Base-by-base conservation (phyloP, 2,888 invertebrate species). In the Dioctria linearis region DNA sequence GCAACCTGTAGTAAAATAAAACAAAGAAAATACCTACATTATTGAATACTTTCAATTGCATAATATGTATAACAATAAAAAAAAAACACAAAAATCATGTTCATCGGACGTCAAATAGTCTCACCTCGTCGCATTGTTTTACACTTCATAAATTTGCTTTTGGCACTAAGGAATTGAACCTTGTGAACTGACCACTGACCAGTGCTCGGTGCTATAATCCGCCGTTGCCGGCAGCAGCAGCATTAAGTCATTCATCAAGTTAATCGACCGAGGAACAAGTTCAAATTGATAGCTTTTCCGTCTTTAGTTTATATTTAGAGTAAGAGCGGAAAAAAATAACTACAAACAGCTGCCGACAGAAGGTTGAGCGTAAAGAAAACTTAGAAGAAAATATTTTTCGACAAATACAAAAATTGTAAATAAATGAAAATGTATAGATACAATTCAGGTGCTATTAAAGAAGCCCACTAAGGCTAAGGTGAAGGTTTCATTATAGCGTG, bases 161-260 rank as follows among this genome's bases (percentile, higher is more conserved):
- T 46, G 49, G 5, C 49, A 46, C 49, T 9, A 9, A 46, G 49
- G 49, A 46, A 46, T 46, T 9, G 49, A 46, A 46, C 6, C 9
- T 5, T 9, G 49, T 46, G 49, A 6, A 46, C 9, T 46, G 2
- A 46, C 5, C 25, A 25, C 25, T 25, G 25, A 6, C 49, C 9
- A 46, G 49, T 46, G 6, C 2, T 46, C 25, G 65, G 65, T 42
- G 13, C 46, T 6, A 39, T 54, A 6, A 6, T 42, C 71, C 25
- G 11, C 54, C 54, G 13, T 39, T n/a, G n/a, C 11, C 6, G 63
- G 5, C 46, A 37, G 46, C 46, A 37, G 65, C 13, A 43, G 67
- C 51, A 71, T 71, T 71, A 39, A 71, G n/a, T 6, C 71, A 57
- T 71, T 54, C 54, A 71, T 71, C 54, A 71, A 42, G 71, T 54